These are phyloP conservation scores for Galerucella calmariensis DNA, from an alignment of 2,888 invertebrate genomes.

Conservation along the genomic window DNA sequence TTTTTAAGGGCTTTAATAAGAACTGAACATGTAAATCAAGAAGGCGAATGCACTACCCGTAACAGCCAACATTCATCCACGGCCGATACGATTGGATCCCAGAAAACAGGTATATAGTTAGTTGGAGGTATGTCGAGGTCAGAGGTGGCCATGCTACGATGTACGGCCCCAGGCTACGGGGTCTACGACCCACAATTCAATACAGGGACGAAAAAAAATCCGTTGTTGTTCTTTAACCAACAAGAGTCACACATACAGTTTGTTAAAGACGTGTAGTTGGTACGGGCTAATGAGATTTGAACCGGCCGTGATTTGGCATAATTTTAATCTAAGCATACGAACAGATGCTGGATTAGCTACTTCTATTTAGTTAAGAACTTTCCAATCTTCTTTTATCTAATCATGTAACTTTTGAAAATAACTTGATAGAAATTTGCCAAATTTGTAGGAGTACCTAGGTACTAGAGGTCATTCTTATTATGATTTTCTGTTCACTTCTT, in stretches of 20 bases:
- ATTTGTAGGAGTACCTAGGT: too few relatives aligned
- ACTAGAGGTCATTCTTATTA: too few relatives aligned
- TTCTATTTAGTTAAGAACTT: too few relatives aligned
- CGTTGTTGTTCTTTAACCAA: conserved; percentile 32
- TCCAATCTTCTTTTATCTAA: too few relatives aligned
- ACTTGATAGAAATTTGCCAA: too few relatives aligned
- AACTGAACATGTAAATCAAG: conserved; percentile 31
- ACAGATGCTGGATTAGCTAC: background rate
- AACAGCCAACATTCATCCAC: conserved; percentile 23
- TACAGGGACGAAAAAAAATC: conserved; percentile 44
- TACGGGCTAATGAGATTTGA: conserved; percentile 2
- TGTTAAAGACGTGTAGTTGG: conserved; percentile 2
- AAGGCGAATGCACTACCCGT: conserved; percentile 28
- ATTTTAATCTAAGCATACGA: background rate
- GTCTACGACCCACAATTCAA: conserved; percentile 60
- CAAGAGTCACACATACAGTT: conserved; percentile 39
- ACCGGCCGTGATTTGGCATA: conserved; percentile 5
- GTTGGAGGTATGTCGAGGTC: conserved; percentile 65
- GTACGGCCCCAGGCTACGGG: conserved; percentile 60
- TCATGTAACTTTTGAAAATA: too few relatives aligned
- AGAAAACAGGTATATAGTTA: conserved; percentile 59
- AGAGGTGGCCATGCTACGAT: conserved; percentile 63
- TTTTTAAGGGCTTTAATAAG: background rate
- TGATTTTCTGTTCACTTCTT: too few relatives aligned
- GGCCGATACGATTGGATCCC: conserved; percentile 27